Base-by-base conservation (phyloP, 2,113 vertebrate species). In the Reinhardtius hippoglossoides region DNA sequence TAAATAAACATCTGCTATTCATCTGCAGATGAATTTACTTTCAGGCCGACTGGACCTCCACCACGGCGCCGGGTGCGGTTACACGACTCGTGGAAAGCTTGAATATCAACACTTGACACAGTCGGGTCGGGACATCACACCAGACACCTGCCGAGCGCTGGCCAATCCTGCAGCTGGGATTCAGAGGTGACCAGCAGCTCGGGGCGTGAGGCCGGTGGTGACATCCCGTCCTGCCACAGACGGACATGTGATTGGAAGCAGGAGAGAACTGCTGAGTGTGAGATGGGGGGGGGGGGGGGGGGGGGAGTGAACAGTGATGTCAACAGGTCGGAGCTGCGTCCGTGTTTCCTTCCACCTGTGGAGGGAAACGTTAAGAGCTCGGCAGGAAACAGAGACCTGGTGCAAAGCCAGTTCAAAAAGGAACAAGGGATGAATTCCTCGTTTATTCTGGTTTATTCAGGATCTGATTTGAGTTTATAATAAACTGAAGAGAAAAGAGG, bases 321-420 rank as follows among this genome's bases (percentile, higher is more conserved):
- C 61, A 82, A 82, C 54, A 83, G 77, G 78, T 74, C 59, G 67
- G 37, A 69, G 72, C 83, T 18, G 79, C 70, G 35, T 81, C 83
- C 87, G 84, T 44, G 69, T 83, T 78, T 88, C 81, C 31, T 31
- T 31, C 27, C 6, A 7, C 31, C 91, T 92, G 91, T 84, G 68
- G 85, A 74, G 58, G 74, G 71, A 83, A 88, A 82, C 69, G 62
- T 86, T 50, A 71, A 27, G 61, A 76, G 56, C 14, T 82, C 80
- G 48, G 56, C 66, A 74, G 70, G 71, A 8, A 55, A 81, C 61
- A 70, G 64, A 54, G 62, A 66, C 55, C 80, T 82, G 63, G 54
- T 71, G 42, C 12, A 40, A 2, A 10, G 37, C 8, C 7, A 40
- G 7, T n/a, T 35, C 1, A 6, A 35, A 35, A 6, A 35, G 31